Percentiles rank a stretch among this genome's conserved stretches.
These are phyloP conservation scores for Piscicola geometra DNA, from an alignment of 2,888 invertebrate genomes.

Conservation along the genomic window DNA sequence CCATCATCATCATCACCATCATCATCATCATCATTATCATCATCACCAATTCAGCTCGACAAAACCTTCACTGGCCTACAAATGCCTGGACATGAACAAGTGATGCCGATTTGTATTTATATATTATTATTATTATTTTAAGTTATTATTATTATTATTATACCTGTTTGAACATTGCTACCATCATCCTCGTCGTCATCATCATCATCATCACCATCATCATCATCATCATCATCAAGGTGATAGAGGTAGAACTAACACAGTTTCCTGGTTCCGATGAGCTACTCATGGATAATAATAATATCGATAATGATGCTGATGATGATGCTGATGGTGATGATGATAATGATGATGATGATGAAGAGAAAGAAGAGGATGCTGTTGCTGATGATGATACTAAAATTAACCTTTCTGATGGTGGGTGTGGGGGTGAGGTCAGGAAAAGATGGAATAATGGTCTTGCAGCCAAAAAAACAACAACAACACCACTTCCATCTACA, in stretches of 20 bases:
- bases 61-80: slow-evolving; percentile 15
- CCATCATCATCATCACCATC: slow-evolving; percentile 13
- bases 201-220: no score
- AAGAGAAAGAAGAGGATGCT: neutral
- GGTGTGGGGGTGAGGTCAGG: no score
- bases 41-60: neutral
- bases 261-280: neutral
- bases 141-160: neutral
- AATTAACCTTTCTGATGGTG: no score
- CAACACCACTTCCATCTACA: no score
- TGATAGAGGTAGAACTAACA: neutral
- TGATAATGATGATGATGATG: slow-evolving; percentile 17
- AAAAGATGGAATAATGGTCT: no score
- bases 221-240: neutral
- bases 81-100: slow-evolving; percentile 18
- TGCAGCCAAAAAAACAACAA: no score
- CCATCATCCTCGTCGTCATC: no score
- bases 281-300: neutral
- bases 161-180: neutral
- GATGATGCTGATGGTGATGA: neutral
- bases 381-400: neutral
- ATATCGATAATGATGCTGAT: neutral
- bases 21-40: slow-evolving; percentile 5
- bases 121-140: neutral
- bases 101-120: neutral